Conservation (phyloP, 2,888 invertebrate species). For the Pristionchus maxplancki region DNA sequence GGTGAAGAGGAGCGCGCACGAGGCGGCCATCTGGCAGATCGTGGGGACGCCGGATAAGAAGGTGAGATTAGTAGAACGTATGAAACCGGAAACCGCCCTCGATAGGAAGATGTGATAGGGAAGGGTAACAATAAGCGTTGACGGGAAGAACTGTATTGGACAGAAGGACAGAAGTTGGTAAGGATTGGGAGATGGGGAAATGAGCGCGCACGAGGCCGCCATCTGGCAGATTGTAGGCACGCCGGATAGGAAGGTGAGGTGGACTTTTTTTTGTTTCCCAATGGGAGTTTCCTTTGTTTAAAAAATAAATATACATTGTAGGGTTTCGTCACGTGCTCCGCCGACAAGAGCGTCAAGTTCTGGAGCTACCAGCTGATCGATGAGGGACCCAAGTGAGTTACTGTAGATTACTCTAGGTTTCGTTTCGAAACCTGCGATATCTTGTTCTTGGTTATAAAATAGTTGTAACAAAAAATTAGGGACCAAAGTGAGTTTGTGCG, state of each 20-base stretch:
- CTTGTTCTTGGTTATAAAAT: too few species aligned
- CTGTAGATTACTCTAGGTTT: too few species aligned
- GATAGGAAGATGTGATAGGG: too few species aligned
- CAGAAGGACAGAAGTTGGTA: neutral
- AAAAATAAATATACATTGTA: slow-evolving; percentile 63
- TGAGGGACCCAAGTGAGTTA: slow-evolving; percentile 44
- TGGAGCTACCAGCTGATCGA: slow-evolving; percentile 92
- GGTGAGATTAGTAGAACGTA: too few species aligned
- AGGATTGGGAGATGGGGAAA: neutral
- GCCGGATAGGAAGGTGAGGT: slow-evolving; percentile 86
- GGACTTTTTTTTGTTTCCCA: too few species aligned
- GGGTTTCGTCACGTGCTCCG: slow-evolving; percentile 85
- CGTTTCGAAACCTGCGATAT: too few species aligned
- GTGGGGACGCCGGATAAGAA: slow-evolving; percentile 86
- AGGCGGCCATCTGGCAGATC: slow-evolving; percentile 87
- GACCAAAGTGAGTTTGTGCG: too few species aligned
- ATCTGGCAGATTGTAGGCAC: slow-evolving; percentile 87
- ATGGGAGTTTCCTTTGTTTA: too few species aligned
- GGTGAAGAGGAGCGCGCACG: slow-evolving; percentile 86
- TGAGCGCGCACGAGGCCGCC: slow-evolving; percentile 86
- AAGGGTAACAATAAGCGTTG: too few species aligned
- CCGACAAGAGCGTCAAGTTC: slow-evolving; percentile 91
- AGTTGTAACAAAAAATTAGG: too few species aligned
- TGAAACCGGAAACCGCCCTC: too few species aligned
- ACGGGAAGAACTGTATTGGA: too few species aligned